Evolutionary conservation across 2,888 invertebrate genomes (phyloP).

Genomic region (Ceriagrion tenellum): DNA sequence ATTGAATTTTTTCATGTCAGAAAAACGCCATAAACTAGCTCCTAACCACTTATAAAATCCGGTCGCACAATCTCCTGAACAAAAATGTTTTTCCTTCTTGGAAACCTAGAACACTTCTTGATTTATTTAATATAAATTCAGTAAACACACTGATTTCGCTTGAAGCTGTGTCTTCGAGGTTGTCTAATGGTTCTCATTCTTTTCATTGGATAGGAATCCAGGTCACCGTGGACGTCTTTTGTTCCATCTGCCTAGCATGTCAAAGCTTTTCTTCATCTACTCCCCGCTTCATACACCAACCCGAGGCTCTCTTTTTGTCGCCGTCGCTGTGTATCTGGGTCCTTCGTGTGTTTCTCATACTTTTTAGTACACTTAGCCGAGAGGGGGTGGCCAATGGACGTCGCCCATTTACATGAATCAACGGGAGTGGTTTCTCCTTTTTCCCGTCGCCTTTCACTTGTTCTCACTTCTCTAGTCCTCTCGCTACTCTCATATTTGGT

Average conservation of each 20-base stretch:
- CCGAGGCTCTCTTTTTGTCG: neutral
- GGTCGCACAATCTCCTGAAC: too few relatives aligned
- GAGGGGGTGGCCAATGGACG: neutral
- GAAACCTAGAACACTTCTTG: too few relatives aligned
- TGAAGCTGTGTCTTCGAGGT: neutral
- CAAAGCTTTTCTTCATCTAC: neutral
- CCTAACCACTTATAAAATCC: too few relatives aligned
- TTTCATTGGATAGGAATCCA: neutral
- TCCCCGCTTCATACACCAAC: neutral
- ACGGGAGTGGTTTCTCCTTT: neutral
- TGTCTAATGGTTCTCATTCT: neutral
- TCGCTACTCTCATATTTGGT: neutral
- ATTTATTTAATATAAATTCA: too few relatives aligned
- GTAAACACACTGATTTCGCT: too few relatives aligned
- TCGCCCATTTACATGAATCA: neutral
- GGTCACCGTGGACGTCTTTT: neutral
- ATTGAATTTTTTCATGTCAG: too few relatives aligned
- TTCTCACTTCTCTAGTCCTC: neutral
- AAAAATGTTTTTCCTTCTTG: too few relatives aligned
- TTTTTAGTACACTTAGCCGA: conserved; percentile 12
- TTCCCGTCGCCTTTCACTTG: neutral
- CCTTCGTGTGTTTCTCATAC: neutral
- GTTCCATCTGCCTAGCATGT: neutral
- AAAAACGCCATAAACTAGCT: too few relatives aligned
- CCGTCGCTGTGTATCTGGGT: neutral